These are phyloP conservation scores for Sarcophaga rosellei DNA, from an alignment of 2,888 invertebrate species.

Conservation along the genomic window DNA sequence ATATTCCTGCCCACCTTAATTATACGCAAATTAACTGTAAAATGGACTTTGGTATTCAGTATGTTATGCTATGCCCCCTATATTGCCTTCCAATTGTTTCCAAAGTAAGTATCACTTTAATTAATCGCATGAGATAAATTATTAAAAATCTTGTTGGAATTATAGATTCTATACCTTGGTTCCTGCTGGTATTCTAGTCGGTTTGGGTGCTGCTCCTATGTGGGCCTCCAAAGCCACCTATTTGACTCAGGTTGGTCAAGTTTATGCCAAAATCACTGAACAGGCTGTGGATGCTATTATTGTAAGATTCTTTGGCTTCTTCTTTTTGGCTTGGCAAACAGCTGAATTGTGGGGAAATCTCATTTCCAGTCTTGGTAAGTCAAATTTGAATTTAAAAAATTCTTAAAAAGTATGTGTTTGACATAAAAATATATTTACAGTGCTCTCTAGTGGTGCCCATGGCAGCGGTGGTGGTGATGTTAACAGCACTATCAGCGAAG, in stretches of 20 bases:
- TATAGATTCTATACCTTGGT: slow-evolving; percentile 92
- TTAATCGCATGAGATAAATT: not conserved
- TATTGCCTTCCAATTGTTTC: slow-evolving; percentile 96
- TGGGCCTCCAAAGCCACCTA: slow-evolving; percentile 99
- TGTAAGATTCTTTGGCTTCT: slow-evolving; percentile 98
- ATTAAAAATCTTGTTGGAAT: slow-evolving; percentile 72
- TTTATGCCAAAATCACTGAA: slow-evolving; percentile 93
- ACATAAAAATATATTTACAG: slow-evolving; percentile 77
- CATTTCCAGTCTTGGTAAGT: slow-evolving; percentile 89
- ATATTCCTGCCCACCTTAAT: slow-evolving; percentile 97
- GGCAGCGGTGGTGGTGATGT: slow-evolving; percentile 81
- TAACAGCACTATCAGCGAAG: slow-evolving; percentile 81
- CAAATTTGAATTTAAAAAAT: not conserved
- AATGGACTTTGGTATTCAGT: slow-evolving; percentile 96
- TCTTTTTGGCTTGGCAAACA: slow-evolving; percentile 98
- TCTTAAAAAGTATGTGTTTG: not conserved
- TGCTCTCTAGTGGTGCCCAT: slow-evolving; percentile 88
- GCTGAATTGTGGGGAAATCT: slow-evolving; percentile 98
- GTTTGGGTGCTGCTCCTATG: slow-evolving; percentile 97
- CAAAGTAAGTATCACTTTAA: slow-evolving; percentile 81
- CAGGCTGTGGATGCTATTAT: slow-evolving; percentile 95
- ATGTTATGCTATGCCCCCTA: slow-evolving; percentile 97
- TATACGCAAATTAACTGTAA: slow-evolving; percentile 96
- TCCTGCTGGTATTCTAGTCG: slow-evolving; percentile 95
- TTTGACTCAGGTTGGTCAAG: slow-evolving; percentile 95